Percentiles rank a stretch among this genome's conserved stretches.
phyloP scores from a whole-genome alignment of 2,888 invertebrate species.

The Thecophora atra region DNA sequence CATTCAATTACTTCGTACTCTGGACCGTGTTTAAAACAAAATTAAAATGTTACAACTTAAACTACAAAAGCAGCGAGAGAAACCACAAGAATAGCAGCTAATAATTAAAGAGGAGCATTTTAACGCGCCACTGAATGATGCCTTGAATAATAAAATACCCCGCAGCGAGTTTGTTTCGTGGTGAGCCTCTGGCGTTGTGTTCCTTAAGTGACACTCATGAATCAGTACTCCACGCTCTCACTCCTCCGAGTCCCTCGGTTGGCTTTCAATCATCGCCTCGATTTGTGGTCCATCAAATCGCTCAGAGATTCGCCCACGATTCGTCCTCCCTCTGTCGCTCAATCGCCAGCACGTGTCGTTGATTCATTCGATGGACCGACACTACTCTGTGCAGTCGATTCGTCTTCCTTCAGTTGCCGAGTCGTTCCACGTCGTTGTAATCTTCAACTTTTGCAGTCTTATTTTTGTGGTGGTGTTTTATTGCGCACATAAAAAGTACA shows the following conservation, averaged over 20 bases:
- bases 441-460: too few relatives aligned
- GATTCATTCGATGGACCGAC: background rate
- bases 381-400: background rate
- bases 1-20: too few relatives aligned
- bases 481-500: background rate
- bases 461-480: background rate
- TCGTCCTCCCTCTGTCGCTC: too few relatives aligned
- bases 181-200: background rate
- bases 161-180: too few relatives aligned
- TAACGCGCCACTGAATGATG: slow-evolving; percentile 7
- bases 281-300: too few relatives aligned
- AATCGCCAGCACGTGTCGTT: background rate
- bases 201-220: background rate
- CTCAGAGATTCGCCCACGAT: background rate
- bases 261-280: background rate
- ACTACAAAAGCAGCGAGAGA: background rate
- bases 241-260: background rate
- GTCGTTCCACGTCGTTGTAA: background rate
- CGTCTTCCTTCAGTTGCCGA: background rate
- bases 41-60: slow-evolving; percentile 2
- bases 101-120: background rate
- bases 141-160: slow-evolving; percentile 4
- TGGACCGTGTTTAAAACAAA: background rate
- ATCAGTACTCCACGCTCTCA: background rate
- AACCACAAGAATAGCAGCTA: background rate